Conservation (phyloP, 2,797 vertebrate species). For the Pampus argenteus region DNA sequence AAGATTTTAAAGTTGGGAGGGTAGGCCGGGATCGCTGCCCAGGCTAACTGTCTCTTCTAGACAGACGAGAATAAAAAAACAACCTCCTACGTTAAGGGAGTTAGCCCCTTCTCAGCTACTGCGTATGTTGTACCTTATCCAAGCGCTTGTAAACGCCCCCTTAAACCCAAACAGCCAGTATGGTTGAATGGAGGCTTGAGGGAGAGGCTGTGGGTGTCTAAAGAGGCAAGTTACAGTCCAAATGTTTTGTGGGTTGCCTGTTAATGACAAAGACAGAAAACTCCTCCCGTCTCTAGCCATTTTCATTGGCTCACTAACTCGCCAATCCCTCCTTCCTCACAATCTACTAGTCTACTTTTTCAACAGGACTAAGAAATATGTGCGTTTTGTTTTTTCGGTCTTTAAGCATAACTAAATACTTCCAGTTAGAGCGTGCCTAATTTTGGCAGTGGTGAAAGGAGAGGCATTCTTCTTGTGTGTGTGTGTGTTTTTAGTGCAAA, state of each 20-base stretch:
- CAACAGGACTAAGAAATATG: constrained; percentile 6
- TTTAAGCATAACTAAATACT: constrained; percentile 19
- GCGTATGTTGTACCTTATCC: constrained; percentile 44
- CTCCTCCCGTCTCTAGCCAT: constrained; percentile 2
- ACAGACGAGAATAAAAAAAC: constrained; percentile 47
- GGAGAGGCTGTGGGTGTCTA: constrained; percentile 28
- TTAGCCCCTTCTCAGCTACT: constrained; percentile 45
- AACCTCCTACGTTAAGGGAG: constrained; percentile 21
- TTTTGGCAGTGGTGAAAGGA: constrained; percentile 37
- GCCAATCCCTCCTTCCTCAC: background rate
- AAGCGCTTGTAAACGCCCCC: constrained; percentile 52
- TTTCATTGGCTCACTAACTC: constrained; percentile 23
- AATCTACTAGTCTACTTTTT: constrained; percentile 1
- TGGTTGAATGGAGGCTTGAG: constrained; percentile 36
- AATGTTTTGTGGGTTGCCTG: constrained; percentile 39
- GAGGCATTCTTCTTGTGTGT: constrained; percentile 10
- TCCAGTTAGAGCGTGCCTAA: constrained; percentile 23
- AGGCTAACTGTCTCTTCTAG: constrained; percentile 23
- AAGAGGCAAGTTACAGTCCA: constrained; percentile 37
- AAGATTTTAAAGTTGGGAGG: constrained; percentile 40
- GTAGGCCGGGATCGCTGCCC: constrained; percentile 25
- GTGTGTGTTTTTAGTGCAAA: constrained; percentile 16
- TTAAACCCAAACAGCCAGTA: constrained; percentile 34
- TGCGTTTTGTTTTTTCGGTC: constrained; percentile 23
- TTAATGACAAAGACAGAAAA: constrained; percentile 50